Evolutionary conservation across 2,888 invertebrate species (phyloP), one percentile per base, ranked within the genome.

Genomic region (Chloroclysta siterata): DNA sequence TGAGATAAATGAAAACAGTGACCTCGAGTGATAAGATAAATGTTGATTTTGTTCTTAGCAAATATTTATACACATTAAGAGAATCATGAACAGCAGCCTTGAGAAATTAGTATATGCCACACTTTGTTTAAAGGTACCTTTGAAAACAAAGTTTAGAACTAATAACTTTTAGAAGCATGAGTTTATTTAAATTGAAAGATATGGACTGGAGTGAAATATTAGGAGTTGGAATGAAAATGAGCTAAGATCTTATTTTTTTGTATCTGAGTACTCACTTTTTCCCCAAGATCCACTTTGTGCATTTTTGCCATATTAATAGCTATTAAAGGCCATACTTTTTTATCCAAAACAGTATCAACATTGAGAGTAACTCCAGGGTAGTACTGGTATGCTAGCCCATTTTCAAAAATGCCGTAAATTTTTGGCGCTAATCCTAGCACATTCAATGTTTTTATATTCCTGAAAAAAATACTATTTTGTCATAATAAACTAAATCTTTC

Each of bases 341-440:
- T 94, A 69, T 95, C 85, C 57, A 93, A 85, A 6, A 97, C 96
- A 68, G 94, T 94, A 47, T 95, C 93, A 15, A 93, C 87, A 66
- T 94, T 95, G 17, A 98, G 88, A n/a, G 96, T 96, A 65, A 94
- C 94, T 51, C 99, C 99, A 69, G 97, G 96, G 70, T 96, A 94
- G 84, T 95, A 97, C 85, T 97, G 96, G 86, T 99, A 99, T 46
- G 96, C 97, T 71, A 99, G 93, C 11, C 99, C 99, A 94, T 99
- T 99, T 74, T 95, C 94, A 89, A 99, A 99, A 52, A 96, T 96
- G 53, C 97, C 98, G 92, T 97, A 98, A 51, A 99, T 93, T 53
- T 96, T 94, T 56, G 99, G 97, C 50, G 98, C 98, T 75, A 97
- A 94, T 15, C 96, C 97, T 73, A 95, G 94, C 65, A 94, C 94